Evolutionary conservation across 92 coral and sea anemone species (phyloP).

Genomic region (Plumapathes pennacea): DNA sequence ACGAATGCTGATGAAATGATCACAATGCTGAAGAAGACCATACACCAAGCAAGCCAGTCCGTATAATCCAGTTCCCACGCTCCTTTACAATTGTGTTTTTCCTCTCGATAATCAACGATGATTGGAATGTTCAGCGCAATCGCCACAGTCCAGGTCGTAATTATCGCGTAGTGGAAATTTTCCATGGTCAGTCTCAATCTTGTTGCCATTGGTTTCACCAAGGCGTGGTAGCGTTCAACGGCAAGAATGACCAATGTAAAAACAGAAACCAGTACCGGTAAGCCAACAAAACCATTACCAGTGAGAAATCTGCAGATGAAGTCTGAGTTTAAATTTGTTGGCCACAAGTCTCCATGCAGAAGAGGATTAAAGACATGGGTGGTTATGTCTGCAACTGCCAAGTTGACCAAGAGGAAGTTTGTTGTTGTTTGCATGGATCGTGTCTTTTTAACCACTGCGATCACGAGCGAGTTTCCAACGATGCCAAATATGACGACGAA

Average conservation of each 20-base stretch:
- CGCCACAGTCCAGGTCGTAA: slow-evolving; percentile 54
- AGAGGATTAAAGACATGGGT: slow-evolving; percentile 37
- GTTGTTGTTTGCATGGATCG: slow-evolving; percentile 56
- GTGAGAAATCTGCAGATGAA: slow-evolving; percentile 48
- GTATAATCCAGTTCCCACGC: slow-evolving; percentile 34
- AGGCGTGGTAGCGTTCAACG: slow-evolving; percentile 71
- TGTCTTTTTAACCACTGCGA: slow-evolving; percentile 29
- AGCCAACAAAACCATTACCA: slow-evolving; percentile 64
- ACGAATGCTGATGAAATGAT: slow-evolving; percentile 49
- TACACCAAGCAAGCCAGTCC: too few species aligned
- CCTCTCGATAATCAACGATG: slow-evolving; percentile 22
- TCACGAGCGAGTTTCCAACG: slow-evolving; percentile 36
- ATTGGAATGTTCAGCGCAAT: slow-evolving; percentile 57
- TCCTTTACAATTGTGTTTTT: slow-evolving; percentile 28
- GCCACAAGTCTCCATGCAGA: too few species aligned
- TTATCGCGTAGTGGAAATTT: slow-evolving; percentile 49
- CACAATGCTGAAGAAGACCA: too few species aligned
- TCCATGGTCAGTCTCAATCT: slow-evolving; percentile 53
- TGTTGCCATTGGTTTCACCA: slow-evolving; percentile 50
- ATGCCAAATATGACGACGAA: slow-evolving; percentile 31
- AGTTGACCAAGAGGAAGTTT: slow-evolving; percentile 34
- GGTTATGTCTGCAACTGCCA: slow-evolving; percentile 40
- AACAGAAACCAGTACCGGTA: slow-evolving; percentile 56
- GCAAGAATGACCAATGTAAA: slow-evolving; percentile 63
- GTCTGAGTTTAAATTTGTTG: not conserved